Base-by-base conservation (phyloP, 2,888 invertebrate genomes). In the Buathra laborator region DNA sequence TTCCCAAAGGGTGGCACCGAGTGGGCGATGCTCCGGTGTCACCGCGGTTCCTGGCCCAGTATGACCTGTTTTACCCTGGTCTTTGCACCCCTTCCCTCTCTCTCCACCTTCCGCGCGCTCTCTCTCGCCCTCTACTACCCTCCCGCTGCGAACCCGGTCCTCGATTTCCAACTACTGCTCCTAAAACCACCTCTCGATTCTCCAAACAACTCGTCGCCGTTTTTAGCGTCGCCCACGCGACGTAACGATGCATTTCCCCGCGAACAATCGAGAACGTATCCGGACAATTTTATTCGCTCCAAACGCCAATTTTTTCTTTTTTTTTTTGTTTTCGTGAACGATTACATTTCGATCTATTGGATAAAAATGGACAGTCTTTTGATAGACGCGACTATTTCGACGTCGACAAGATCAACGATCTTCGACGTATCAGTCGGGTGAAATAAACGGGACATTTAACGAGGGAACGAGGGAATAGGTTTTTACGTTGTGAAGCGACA, bases 61-160 rank as follows among this genome's bases (percentile, higher is more conserved):
- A 87, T 92, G 92, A 91, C 92, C 92, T 88, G 91, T 89, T 90
- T 92, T 89, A 88, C 89, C 89, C 90, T 89, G 90, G 86, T 86
- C 88, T 87, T 76, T 83, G 62, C 87, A 74, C 85, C 82, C 64
- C 81, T 78, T 24, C 24, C 81, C 74, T 68, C 80, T 48, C 85
- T 79, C 80, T 10, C 46, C 12, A 12, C 46, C 72, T 64, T 44
- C 72, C 64, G 24, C 75, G n/a, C 53, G 14, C 16, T 16, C 74
- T 82, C 74, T 24, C 12, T 12, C 56, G 1, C 56, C 46, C 29
- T 24, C 68, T 66, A 70, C 81, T 7, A 37, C 6, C 37, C 37
- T 37, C 7, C 37, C 37, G 37, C 37, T 37, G 37, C 37, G 5
- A 37, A 5, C 6, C 37, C 62, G 68, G 64, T 77, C 72, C 71